Evolutionary conservation across 2,888 invertebrate genomes (phyloP).

Genomic region (Sericinus montela): DNA sequence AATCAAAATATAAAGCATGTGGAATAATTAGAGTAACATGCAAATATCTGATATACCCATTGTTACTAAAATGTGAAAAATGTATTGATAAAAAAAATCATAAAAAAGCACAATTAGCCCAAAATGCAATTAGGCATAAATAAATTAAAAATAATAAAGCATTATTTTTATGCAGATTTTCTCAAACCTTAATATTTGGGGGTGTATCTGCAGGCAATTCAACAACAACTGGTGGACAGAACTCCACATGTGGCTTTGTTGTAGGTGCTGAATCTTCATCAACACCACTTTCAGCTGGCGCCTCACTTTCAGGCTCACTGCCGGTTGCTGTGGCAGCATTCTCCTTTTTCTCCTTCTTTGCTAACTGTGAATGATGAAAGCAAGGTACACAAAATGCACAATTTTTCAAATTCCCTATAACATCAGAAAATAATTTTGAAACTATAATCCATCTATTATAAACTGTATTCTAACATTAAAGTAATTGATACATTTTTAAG

Average conservation of each 20-base stretch:
- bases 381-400: too few species aligned
- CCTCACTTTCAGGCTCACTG: slow-evolving; percentile 71
- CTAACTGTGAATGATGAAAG: slow-evolving; percentile 41
- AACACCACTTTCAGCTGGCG: slow-evolving; percentile 63
- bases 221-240: slow-evolving; percentile 81
- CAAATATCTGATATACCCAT: slow-evolving; percentile 5
- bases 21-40: not conserved
- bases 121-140: not conserved
- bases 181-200: slow-evolving; percentile 66
- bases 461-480: too few species aligned
- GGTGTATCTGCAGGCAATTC: slow-evolving; percentile 77
- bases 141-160: not conserved
- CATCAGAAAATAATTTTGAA: too few species aligned
- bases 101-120: slow-evolving; percentile 5
- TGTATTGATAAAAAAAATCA: not conserved
- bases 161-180: not conserved
- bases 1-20: not conserved
- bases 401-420: too few species aligned
- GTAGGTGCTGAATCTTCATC: slow-evolving; percentile 56
- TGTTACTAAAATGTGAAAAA: too few species aligned
- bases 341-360: slow-evolving; percentile 71
- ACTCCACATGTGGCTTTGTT: slow-evolving; percentile 81
- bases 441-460: too few species aligned
- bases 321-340: slow-evolving; percentile 45
- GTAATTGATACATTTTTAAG: too few species aligned